phyloP scores from a whole-genome alignment of 2,797 vertebrate genomes.

The Parauchenoglanis punctatus region DNA sequence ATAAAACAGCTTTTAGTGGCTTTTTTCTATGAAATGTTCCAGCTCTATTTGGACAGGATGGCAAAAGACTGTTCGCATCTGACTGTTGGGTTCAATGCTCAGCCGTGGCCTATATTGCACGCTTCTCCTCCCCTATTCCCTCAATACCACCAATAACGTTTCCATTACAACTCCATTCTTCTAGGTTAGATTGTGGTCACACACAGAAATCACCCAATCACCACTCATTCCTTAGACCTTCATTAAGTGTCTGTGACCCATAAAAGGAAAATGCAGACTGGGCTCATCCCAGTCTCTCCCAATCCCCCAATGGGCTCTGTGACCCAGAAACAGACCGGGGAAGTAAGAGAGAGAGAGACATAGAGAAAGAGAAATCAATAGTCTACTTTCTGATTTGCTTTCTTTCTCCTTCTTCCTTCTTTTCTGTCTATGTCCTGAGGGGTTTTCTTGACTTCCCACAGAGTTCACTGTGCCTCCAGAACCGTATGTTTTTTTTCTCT shows the following conservation, averaged over 20 bases:
- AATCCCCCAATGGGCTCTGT: conserved; percentile 45
- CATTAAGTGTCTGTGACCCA: conserved; percentile 58
- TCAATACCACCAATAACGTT: conserved; percentile 23
- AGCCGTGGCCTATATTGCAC: conserved; percentile 5
- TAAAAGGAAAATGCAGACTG: conserved; percentile 52
- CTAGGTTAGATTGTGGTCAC: conserved; percentile 32
- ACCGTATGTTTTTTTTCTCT: conserved; percentile 31
- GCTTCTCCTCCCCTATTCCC: conserved; percentile 15
- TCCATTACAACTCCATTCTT: conserved; percentile 30
- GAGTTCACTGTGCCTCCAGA: conserved; percentile 41
- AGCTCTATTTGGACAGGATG: background rate
- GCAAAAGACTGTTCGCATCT: background rate
- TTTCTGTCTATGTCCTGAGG: conserved; percentile 20
- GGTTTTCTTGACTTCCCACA: conserved; percentile 40
- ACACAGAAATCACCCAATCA: conserved; percentile 30
- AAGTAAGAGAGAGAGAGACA: conserved; percentile 11
- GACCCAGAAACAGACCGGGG: conserved; percentile 58
- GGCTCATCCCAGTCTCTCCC: conserved; percentile 39
- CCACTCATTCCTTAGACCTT: conserved; percentile 54
- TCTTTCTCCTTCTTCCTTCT: conserved; percentile 30
- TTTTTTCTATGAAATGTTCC: background rate
- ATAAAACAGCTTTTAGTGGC: background rate
- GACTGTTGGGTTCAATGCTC: background rate
- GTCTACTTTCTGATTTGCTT: conserved; percentile 37
- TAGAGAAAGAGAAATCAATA: conserved; percentile 31